Conservation (phyloP, 2,797 vertebrate species). For the Anabas testudineus region DNA sequence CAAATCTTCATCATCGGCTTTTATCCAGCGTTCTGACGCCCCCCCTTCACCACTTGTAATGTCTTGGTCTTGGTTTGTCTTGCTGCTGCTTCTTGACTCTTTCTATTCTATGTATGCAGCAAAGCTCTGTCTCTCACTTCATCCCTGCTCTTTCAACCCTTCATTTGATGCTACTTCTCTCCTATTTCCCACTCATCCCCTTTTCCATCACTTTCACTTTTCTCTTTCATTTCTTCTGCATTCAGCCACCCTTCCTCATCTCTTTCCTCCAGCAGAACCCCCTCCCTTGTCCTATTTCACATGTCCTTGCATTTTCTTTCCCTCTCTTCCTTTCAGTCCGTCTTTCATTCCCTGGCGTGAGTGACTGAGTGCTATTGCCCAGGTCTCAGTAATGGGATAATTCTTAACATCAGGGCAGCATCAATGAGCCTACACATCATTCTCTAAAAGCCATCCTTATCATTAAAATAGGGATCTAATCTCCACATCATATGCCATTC, state of each 20-base stretch:
- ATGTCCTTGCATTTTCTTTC: slow-evolving; percentile 14
- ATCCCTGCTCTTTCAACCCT: slow-evolving; percentile 57
- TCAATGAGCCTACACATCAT: slow-evolving; percentile 41
- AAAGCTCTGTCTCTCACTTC: slow-evolving; percentile 53
- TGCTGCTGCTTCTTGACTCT: slow-evolving; percentile 47
- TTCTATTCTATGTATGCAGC: slow-evolving; percentile 62
- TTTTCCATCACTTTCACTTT: slow-evolving; percentile 60
- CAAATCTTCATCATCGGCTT: slow-evolving; percentile 79
- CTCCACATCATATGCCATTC: slow-evolving; percentile 24
- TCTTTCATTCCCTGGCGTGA: slow-evolving; percentile 66
- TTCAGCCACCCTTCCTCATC: slow-evolving; percentile 20
- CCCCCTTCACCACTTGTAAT: slow-evolving; percentile 30
- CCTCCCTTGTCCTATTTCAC: not conserved
- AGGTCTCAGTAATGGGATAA: slow-evolving; percentile 70
- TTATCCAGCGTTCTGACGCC: slow-evolving; percentile 68
- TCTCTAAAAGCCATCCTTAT: slow-evolving; percentile 60
- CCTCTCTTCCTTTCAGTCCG: slow-evolving; percentile 19
- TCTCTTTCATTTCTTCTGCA: slow-evolving; percentile 44
- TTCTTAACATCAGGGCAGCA: slow-evolving; percentile 66
- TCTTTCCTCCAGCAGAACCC: slow-evolving; percentile 30
- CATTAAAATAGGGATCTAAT: slow-evolving; percentile 50
- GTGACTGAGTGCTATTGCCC: slow-evolving; percentile 64
- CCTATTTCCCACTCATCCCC: slow-evolving; percentile 43
- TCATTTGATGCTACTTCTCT: slow-evolving; percentile 43
- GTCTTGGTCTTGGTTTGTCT: slow-evolving; percentile 53